A percentile compares a stretch with the other conserved stretches of the same genome.
These are phyloP conservation scores for Teleogryllus oceanicus DNA, from an alignment of 2,888 invertebrate genomes.

Conservation along the genomic window DNA sequence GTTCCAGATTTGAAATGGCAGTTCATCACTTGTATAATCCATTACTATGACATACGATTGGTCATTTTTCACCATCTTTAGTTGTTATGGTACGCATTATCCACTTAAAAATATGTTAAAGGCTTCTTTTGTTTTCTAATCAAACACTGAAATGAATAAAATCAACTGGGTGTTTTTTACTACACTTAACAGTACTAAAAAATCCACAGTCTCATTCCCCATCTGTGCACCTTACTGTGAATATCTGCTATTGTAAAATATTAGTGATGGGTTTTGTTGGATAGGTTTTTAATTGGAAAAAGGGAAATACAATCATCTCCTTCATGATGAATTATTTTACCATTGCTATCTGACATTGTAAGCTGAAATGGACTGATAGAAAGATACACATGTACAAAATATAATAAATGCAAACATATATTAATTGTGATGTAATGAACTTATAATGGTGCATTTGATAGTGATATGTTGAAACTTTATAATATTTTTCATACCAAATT, in stretches of 20 bases:
- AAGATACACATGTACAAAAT: neutral
- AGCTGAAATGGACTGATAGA: slow-evolving; percentile 61
- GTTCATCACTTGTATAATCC: slow-evolving; percentile 60
- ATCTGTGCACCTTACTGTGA: slow-evolving; percentile 47
- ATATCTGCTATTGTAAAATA: slow-evolving; percentile 57
- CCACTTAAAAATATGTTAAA: slow-evolving; percentile 48
- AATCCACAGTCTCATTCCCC: slow-evolving; percentile 57
- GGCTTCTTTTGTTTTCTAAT: too few species aligned
- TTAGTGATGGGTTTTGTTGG: slow-evolving; percentile 64
- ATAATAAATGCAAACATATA: too few species aligned
- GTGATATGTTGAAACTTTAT: too few species aligned
- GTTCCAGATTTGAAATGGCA: slow-evolving; percentile 65
- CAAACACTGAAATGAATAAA: too few species aligned
- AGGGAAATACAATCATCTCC: slow-evolving; percentile 52
- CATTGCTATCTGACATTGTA: slow-evolving; percentile 62
- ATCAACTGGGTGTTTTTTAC: too few species aligned
- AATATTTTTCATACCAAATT: too few species aligned
- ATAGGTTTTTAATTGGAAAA: slow-evolving; percentile 56
- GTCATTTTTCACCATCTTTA: slow-evolving; percentile 57
- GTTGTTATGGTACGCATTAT: slow-evolving; percentile 60
- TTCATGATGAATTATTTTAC: slow-evolving; percentile 59
- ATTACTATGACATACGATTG: slow-evolving; percentile 64
- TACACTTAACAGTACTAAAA: slow-evolving; percentile 64
- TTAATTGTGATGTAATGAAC: too few species aligned
- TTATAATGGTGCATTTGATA: too few species aligned